Base-by-base conservation (phyloP, 2,888 invertebrate species). In the Tipula confusa region DNA sequence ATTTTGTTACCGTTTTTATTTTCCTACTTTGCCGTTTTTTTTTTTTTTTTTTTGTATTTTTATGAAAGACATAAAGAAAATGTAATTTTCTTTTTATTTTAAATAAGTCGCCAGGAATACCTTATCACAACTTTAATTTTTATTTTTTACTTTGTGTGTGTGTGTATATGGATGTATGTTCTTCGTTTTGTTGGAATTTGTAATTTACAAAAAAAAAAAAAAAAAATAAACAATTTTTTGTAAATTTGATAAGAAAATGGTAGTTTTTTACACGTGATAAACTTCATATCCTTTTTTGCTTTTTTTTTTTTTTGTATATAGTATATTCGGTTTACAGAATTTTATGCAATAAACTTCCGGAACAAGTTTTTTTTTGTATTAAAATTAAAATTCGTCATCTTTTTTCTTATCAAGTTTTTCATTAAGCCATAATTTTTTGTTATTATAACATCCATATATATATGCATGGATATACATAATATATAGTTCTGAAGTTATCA, bases 1-100 rank as follows among this genome's bases (percentile, higher is more conserved):
- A 64, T 64, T 64, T 64, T 64, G 64, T 64, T 64, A 64, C 64
- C 64, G 64, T 24, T 64, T 64, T 64, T 24, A 9, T 64, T 11
- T 36, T 36, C n/a, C 33, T 33, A 33, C 33, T 33, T 33, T 33
- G 33, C 33, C 33, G 33, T 1, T 15, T 64, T 64, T 64, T n/a
- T 15, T 64, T 24, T 24, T 64, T 24, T 9, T 64, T 9, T 24
- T 64, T 64, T 64, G 64, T 9, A 9, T 11, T 64, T 64, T 64
- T 64, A 64, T 11, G 64, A 64, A 24, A 64, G 64, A 64, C 64
- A 64, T 64, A 64, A 64, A 64, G 64, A 64, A 64, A 64, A 64
- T 64, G 64, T 64, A 64, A 64, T 64, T n/a, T 64, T 64, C 64
- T 64, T 64, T 64, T 64, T 64, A 64, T 64, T 64, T 64, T 64